Conservation (phyloP, 2,888 invertebrate genomes). For the Strigamia crassipes region DNA sequence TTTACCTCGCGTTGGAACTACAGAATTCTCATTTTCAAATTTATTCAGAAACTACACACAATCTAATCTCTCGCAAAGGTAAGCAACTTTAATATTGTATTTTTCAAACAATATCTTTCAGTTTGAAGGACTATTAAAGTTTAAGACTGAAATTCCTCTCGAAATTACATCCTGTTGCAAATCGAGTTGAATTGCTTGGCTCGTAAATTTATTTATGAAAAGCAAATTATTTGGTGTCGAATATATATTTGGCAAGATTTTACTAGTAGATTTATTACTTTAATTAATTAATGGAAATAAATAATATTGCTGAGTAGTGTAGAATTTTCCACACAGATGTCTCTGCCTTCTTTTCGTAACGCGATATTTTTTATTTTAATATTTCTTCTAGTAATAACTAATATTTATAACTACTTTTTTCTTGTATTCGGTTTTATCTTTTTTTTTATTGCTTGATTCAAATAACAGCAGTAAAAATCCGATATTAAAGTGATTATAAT, state of each 20-base stretch:
- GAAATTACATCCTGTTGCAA: background rate
- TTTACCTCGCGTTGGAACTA: slow-evolving; percentile 62
- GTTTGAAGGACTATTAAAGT: background rate
- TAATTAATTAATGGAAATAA: too few relatives aligned
- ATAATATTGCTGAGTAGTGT: too few relatives aligned
- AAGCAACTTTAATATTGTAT: background rate
- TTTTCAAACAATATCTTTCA: background rate
- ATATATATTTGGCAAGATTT: background rate
- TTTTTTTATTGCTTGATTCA: too few relatives aligned
- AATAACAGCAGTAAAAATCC: background rate
- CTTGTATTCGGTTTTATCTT: too few relatives aligned
- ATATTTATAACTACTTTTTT: too few relatives aligned
- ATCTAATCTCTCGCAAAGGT: slow-evolving; percentile 50
- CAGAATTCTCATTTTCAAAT: slow-evolving; percentile 83
- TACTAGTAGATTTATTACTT: background rate
- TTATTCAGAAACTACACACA: slow-evolving; percentile 84
- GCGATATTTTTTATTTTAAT: too few relatives aligned
- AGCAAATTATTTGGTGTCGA: background rate
- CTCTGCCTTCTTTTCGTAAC: too few relatives aligned
- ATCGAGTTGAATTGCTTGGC: background rate
- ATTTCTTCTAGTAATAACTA: too few relatives aligned
- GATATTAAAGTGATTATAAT: background rate
- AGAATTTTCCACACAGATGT: too few relatives aligned
- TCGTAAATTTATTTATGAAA: background rate
- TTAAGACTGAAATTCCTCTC: background rate